Base-by-base conservation (phyloP, 2,113 vertebrate species). In the Festucalex cinctus region DNA sequence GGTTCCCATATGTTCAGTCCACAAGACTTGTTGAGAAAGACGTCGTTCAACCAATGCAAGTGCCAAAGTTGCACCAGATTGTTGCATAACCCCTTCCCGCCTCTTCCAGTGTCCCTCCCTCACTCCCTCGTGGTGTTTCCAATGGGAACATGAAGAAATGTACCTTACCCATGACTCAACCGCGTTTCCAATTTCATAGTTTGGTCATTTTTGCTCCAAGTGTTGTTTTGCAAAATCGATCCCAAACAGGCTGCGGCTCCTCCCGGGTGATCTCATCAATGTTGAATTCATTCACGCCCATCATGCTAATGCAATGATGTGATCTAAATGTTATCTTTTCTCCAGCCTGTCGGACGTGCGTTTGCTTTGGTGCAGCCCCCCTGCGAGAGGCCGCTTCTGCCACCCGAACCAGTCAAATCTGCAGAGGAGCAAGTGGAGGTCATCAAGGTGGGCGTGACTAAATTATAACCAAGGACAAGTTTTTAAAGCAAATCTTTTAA, bases 351-450 rank as follows among this genome's bases (percentile, higher is more conserved):
- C 19, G 94, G 92, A 69, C 92, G 91, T 78, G 94, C 95, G 5
- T 95, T 91, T 5, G 93, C 94, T 1, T 83, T 95, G 90, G 93
- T 95, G 68, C 95, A 86, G 62, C 88, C 93, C 3, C 17, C 77
- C 54, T 73, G 65, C n/a, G 77, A 90, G 12, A 79, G 90, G 16
- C 87, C 89, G 13, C 65, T 84, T 19, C 66, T 92, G 78, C 91
- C 89, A 43, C 90, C 91, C 0, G 94, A 97, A 36, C 86, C 93
- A n/a, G 76, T 94, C 78, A 94, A 95, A 60, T 92, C 91, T n/a
- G 87, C 74, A 0, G 93, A 95, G 0, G 95, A 95, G 4, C 93
- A 94, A 0, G 94, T 96, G 48, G 96, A 98, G 69, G 92, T 97
- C 69, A 95, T 98, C 71, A 98, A 97, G 93, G 95, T 95, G 75